Percentiles rank a stretch among this genome's conserved stretches.
phyloP scores from a whole-genome alignment of 2,797 vertebrate species.

The Clarias pachynema region DNA sequence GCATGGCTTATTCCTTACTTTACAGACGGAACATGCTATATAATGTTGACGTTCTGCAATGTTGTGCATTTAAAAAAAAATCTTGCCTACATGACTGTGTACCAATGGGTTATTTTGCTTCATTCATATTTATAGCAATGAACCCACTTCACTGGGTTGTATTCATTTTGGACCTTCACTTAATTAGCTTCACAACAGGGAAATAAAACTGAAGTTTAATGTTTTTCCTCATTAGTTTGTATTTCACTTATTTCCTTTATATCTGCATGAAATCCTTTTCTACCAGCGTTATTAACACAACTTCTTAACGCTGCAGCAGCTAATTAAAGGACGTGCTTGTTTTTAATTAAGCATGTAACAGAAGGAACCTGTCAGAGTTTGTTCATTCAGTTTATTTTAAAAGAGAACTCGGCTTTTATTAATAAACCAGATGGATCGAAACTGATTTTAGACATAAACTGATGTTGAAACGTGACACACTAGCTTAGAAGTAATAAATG shows the following conservation, averaged over 20 bases:
- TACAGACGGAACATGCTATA: neutral
- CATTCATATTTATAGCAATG: neutral
- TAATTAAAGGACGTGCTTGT: slow-evolving; percentile 4
- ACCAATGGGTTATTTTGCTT: neutral
- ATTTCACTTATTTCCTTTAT: neutral
- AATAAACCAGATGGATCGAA: neutral
- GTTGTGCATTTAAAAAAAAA: neutral
- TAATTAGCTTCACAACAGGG: no score
- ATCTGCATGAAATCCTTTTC: neutral
- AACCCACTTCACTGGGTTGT: neutral
- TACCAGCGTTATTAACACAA: neutral
- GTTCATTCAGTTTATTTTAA: neutral
- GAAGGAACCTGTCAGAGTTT: neutral
- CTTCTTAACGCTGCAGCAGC: neutral
- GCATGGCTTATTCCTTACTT: neutral
- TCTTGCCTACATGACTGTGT: neutral
- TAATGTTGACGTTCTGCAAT: no score
- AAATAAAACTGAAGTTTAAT: neutral
- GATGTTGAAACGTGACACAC: neutral
- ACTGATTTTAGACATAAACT: neutral
- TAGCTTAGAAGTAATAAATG: neutral
- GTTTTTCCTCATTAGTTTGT: neutral
- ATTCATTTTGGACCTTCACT: neutral
- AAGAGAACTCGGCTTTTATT: neutral
- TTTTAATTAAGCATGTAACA: neutral